Evolutionary conservation across 2,888 invertebrate species (phyloP), one percentile per base, ranked within the genome.

Genomic region (Anticlea derivata): DNA sequence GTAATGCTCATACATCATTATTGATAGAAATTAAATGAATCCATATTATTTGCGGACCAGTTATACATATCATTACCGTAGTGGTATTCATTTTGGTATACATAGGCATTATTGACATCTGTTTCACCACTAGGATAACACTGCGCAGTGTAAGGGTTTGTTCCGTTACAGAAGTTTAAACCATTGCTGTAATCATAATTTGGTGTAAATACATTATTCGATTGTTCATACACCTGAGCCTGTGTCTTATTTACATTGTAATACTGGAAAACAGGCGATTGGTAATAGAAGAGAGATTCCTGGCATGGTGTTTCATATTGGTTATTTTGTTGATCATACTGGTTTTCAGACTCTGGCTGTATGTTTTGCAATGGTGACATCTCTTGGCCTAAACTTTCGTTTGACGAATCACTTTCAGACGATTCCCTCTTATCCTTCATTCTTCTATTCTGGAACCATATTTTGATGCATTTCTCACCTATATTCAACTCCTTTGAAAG

Each of bases 371-470:
- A 22, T n/a, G 59, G 41, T 13, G 66, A 48, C 31, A 46, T 29
- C 0, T 59, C 55, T 23, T 59, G 51, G 26, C 47, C 38, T 8
- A 45, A 39, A 4, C 53, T 61, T 47, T 78, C 77, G 23, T 55
- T 67, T 0, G 78, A 77, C 1, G 75, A 67, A 43, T 83, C 80
- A 47, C 74, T 75, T 49, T 81, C 83, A 0, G 74, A 77, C 0
- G 66, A 78, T 58, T 92, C 92, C 63, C 92, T 93, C 68, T 94
- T 95, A 61, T 87, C 88, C 55, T 94, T 94, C 95, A 96, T 96
- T 13, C 96, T 86, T 13, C 95, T 88, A 70, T 96, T 96, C 71
- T 96, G 96, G 73, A 96, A 96, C 96, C 96, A 96, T 26, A 96
- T 93, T 77, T 96, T 96, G 46, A 96, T 93, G 71, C 94, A 94